Evolutionary conservation across 2,888 invertebrate species (phyloP), one percentile per base, ranked within the genome.

Genomic region (Hypselothyrea guttata): DNA sequence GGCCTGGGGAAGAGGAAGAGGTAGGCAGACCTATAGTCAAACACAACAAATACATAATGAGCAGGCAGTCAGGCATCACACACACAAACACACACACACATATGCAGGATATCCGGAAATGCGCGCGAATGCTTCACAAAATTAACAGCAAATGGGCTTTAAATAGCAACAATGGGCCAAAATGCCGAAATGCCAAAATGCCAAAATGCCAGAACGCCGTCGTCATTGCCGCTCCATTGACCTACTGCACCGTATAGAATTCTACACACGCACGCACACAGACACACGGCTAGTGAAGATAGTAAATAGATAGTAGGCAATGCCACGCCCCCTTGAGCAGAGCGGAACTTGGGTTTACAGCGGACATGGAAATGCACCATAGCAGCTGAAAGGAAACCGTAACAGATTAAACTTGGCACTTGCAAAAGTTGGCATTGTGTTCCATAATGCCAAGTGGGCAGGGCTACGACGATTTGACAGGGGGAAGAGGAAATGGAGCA

Each of bases 81-180:
- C 31, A 35, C 52, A 38, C 46, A 7, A 30, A 41, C 42, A 46
- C 55, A 59, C 49, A 35, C 31, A 47, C 38, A 51, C 4, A 31
- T 48, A 45, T 11, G 46, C 55, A 67, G 85, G 85, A 79, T 82
- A 65, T 79, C 79, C 79, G 66, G 81, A 48, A 68, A 67, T 79
- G 76, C 75, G 79, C 77, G 82, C 84, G 77, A 63, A 22, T 68
- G 78, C 81, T 70, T 76, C 70, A 79, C 81, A 69, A 84, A 82
- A 84, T 86, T 82, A 82, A 84, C 84, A 81, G 72, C 67, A 82
- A 86, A 81, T 86, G 71, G 71, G 81, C 86, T 81, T 76, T 81
- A 82, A 84, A 86, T 75, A 73, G 67, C 72, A 72, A 85, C 76
- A 83, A 85, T 71, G 81, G 77, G 77, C 22, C 22, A 5, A 22